Evolutionary conservation across 1,140 invertebrate species (phyloP).

Genomic region (Drosophila oshimai): DNA sequence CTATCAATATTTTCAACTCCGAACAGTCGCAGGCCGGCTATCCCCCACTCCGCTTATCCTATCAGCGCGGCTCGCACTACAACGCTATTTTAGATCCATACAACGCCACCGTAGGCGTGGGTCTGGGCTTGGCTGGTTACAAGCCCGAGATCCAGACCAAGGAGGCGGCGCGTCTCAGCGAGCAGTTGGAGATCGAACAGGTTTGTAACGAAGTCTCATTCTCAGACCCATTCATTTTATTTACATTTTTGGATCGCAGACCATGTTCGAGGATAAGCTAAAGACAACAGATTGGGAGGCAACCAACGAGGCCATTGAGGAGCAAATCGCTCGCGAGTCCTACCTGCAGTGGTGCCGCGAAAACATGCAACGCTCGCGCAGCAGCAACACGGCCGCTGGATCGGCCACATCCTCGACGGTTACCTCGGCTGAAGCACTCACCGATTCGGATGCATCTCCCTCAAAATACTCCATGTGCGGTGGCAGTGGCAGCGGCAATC

Average conservation of each 20-base stretch:
- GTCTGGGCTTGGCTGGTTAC: slow-evolving; percentile 92
- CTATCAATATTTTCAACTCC: slow-evolving; percentile 95
- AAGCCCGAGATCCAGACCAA: slow-evolving; percentile 91
- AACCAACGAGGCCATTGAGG: slow-evolving; percentile 95
- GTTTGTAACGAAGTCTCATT: neutral
- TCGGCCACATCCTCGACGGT: slow-evolving; percentile 78
- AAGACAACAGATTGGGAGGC: slow-evolving; percentile 96
- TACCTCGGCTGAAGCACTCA: slow-evolving; percentile 73
- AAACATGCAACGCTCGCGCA: slow-evolving; percentile 86
- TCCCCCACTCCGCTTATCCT: slow-evolving; percentile 94
- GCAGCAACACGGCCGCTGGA: slow-evolving; percentile 56
- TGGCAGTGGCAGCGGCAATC: slow-evolving; percentile 14
- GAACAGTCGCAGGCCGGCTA: slow-evolving; percentile 88
- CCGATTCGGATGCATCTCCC: slow-evolving; percentile 70
- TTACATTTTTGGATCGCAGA: slow-evolving; percentile 59
- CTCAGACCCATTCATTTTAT: slow-evolving; percentile 28
- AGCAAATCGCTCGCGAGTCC: slow-evolving; percentile 94
- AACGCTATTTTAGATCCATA: slow-evolving; percentile 96
- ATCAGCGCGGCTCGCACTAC: slow-evolving; percentile 95
- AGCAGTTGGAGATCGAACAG: slow-evolving; percentile 94
- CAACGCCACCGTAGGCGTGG: slow-evolving; percentile 92
- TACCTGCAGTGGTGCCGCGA: slow-evolving; percentile 94
- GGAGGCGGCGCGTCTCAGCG: slow-evolving; percentile 92
- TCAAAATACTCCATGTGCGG: slow-evolving; percentile 66
- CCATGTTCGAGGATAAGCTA: slow-evolving; percentile 96